phyloP scores from a whole-genome alignment of 2,888 invertebrate species.

The Hypsopygia costalis region DNA sequence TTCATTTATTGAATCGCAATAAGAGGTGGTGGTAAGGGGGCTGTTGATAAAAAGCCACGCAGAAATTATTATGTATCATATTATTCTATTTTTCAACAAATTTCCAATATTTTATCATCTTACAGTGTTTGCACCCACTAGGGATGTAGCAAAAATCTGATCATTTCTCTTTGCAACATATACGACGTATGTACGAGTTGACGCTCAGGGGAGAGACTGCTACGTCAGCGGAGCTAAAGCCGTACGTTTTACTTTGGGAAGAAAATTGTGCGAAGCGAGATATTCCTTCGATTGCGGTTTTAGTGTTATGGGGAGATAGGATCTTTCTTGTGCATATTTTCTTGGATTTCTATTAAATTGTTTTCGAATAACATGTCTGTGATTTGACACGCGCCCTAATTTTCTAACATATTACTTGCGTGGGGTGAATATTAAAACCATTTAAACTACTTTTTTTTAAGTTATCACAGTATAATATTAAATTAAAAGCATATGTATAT shows the following conservation, averaged over 20 bases:
- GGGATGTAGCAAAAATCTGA: conserved; percentile 12
- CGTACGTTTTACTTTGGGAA: conserved; percentile 25
- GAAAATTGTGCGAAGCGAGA: conserved; percentile 10
- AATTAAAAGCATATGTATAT: too few species aligned
- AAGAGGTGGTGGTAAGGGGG: too few species aligned
- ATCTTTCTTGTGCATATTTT: not conserved
- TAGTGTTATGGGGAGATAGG: conserved; percentile 2
- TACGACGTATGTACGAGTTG: conserved; percentile 15
- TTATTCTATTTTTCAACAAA: too few species aligned
- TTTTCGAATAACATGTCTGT: too few species aligned
- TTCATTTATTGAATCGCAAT: too few species aligned
- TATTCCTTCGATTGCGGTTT: not conserved
- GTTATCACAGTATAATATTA: too few species aligned
- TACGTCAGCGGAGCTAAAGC: conserved; percentile 32
- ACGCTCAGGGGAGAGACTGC: conserved; percentile 23
- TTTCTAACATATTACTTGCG: too few species aligned
- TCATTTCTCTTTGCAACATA: conserved; percentile 18
- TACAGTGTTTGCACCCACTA: not conserved
- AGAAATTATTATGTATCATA: too few species aligned
- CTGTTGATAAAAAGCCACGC: too few species aligned
- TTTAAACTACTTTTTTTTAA: too few species aligned
- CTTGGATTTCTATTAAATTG: not conserved
- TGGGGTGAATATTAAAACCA: too few species aligned
- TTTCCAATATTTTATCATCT: conserved; percentile 4
- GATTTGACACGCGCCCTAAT: too few species aligned